Evolutionary conservation across 2,113 vertebrate genomes (phyloP).

Genomic region (Desmodus rotundus): DNA sequence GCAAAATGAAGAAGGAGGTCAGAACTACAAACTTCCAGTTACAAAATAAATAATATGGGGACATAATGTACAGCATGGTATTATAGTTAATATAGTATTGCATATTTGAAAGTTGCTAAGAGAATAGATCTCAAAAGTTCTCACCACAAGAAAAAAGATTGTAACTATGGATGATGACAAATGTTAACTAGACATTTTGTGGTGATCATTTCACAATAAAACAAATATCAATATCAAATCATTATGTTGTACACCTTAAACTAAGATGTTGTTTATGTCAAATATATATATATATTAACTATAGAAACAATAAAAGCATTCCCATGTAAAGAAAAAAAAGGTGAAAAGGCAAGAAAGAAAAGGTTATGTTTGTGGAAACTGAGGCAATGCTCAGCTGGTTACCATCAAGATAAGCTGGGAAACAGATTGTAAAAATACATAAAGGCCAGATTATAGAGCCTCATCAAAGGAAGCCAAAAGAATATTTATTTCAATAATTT

Average conservation of each 20-base stretch:
- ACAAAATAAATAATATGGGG: neutral
- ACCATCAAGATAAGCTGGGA: neutral
- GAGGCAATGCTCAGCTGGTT: neutral
- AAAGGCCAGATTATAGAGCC: neutral
- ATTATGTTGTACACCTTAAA: neutral
- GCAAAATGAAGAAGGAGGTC: neutral
- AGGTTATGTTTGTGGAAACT: neutral
- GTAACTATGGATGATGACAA: neutral
- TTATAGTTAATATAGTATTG: neutral
- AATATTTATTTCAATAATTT: neutral
- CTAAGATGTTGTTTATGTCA: neutral
- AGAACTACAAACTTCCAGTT: neutral
- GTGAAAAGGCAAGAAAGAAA: neutral
- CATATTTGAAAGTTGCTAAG: neutral
- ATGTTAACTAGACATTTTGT: neutral
- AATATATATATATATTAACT: neutral
- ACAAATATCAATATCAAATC: neutral
- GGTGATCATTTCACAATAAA: neutral
- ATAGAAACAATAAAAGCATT: neutral
- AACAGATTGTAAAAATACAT: neutral
- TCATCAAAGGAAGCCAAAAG: neutral
- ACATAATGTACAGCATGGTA: neutral
- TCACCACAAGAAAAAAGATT: neutral
- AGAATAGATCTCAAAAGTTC: neutral
- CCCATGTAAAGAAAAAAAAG: neutral